phyloP scores from a whole-genome alignment of 37 sponge, comb jelly and placozoan genomes.

The Aplysina aerophoba region DNA sequence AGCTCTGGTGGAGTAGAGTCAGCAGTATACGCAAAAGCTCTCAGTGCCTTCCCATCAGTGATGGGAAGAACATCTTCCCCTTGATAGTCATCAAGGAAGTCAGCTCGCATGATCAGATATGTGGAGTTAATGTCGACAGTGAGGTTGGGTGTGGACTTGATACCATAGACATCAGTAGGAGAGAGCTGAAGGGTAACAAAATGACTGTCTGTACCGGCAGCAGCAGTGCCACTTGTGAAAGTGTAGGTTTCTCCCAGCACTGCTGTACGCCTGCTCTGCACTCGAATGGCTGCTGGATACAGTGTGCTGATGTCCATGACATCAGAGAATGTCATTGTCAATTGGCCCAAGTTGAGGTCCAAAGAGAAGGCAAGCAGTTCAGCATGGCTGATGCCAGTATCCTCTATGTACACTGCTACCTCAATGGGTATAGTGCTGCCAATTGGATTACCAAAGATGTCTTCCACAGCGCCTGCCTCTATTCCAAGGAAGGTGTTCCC shows the following conservation, averaged over 20 bases:
- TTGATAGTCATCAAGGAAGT: conserved; percentile 83
- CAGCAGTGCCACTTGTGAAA: conserved; percentile 60
- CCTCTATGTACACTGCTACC: conserved; percentile 25
- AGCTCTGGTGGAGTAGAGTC: conserved; percentile 71
- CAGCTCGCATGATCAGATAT: conserved; percentile 82
- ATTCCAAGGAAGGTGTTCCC: conserved; percentile 76
- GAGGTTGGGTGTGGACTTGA: conserved; percentile 65
- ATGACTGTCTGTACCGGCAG: conserved; percentile 61
- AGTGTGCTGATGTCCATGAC: conserved; percentile 66
- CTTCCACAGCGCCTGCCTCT: conserved; percentile 39
- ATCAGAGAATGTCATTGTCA: conserved; percentile 81
- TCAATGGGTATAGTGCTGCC: background rate
- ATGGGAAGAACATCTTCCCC: conserved; percentile 78
- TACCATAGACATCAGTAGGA: conserved; percentile 62
- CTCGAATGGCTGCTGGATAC: conserved; percentile 72
- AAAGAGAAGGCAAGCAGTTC: conserved; percentile 62
- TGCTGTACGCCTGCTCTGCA: conserved; percentile 75
- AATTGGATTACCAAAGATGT: conserved; percentile 56
- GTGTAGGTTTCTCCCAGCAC: conserved; percentile 26
- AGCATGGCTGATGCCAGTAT: conserved; percentile 40
- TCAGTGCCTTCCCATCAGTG: conserved; percentile 82
- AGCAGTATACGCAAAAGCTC: conserved; percentile 49
- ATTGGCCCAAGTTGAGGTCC: conserved; percentile 69
- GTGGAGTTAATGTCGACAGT: conserved; percentile 55
- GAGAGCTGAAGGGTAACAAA: conserved; percentile 66